These are phyloP conservation scores for Corythornis madagascariensis DNA, from an alignment of 2,113 vertebrate species.

Conservation along the genomic window DNA sequence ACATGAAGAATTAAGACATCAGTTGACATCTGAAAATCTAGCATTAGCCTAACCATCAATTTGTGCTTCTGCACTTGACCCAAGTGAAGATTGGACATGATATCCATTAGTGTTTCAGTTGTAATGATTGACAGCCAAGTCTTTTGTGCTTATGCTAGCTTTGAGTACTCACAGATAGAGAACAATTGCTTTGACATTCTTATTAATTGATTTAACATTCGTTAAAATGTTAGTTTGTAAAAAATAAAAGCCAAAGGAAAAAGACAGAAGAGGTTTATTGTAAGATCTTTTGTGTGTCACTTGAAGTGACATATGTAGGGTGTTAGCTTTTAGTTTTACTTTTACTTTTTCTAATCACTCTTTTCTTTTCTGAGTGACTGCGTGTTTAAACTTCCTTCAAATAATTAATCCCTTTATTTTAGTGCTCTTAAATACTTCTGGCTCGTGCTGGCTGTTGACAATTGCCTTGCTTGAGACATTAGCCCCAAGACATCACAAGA, in stretches of 20 bases:
- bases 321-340: background rate
- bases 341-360: background rate
- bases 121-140: conserved; percentile 30
- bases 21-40: conserved; percentile 22
- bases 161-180: background rate
- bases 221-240: conserved; percentile 24
- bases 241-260: background rate
- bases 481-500: background rate
- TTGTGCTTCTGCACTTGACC: conserved; percentile 23
- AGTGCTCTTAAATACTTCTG: background rate
- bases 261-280: background rate
- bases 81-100: conserved; percentile 33
- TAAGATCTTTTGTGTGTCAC: background rate
- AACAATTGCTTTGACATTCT: conserved; percentile 45
- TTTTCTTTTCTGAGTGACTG: conserved; percentile 12
- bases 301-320: background rate
- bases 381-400: conserved; percentile 3
- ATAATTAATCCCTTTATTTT: conserved; percentile 10
- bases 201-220: conserved; percentile 31
- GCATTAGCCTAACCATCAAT: conserved; percentile 27
- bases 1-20: conserved; percentile 55
- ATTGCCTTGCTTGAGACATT: background rate
- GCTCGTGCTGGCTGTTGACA: background rate
- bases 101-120: conserved; percentile 34
- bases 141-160: conserved; percentile 31